Conservation (phyloP, 92 coral and sea anemone species). For the Anthopleura xanthogrammica region DNA sequence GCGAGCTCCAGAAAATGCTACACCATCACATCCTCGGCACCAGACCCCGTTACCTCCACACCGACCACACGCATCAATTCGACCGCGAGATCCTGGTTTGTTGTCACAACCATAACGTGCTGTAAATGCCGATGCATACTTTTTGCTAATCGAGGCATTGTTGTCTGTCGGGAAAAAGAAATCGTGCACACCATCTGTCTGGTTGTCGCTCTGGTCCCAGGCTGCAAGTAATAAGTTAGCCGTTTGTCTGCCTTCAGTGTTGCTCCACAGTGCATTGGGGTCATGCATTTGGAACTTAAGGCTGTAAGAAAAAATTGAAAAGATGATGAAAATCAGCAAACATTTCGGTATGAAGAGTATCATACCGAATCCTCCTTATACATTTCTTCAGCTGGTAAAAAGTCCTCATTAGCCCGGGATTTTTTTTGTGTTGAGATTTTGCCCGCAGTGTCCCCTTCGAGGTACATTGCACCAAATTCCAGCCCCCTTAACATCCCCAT, state of each 20-base stretch:
- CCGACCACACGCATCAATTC: conserved; percentile 47
- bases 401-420: too few species aligned
- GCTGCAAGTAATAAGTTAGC: conserved; percentile 40
- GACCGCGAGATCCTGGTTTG: conserved; percentile 58
- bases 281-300: conserved; percentile 63
- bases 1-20: conserved; percentile 50
- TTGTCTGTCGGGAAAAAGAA: conserved; percentile 40
- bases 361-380: too few species aligned
- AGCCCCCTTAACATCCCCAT: too few species aligned
- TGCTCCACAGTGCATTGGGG: conserved; percentile 51
- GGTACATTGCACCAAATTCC: too few species aligned
- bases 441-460: too few species aligned
- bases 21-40: conserved; percentile 67
- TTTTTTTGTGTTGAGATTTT: too few species aligned
- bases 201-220: conserved; percentile 75
- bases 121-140: conserved; percentile 33
- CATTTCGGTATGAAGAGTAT: too few species aligned
- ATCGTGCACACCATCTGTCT: conserved; percentile 43
- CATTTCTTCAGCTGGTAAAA: too few species aligned
- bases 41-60: conserved; percentile 69
- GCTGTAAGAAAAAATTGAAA: conserved; percentile 19
- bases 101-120: conserved; percentile 64
- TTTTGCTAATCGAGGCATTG: conserved; percentile 51
- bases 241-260: conserved; percentile 38
- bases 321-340: not conserved